phyloP scores from a whole-genome alignment of 2,113 vertebrate genomes.

The Clinocottus analis region DNA sequence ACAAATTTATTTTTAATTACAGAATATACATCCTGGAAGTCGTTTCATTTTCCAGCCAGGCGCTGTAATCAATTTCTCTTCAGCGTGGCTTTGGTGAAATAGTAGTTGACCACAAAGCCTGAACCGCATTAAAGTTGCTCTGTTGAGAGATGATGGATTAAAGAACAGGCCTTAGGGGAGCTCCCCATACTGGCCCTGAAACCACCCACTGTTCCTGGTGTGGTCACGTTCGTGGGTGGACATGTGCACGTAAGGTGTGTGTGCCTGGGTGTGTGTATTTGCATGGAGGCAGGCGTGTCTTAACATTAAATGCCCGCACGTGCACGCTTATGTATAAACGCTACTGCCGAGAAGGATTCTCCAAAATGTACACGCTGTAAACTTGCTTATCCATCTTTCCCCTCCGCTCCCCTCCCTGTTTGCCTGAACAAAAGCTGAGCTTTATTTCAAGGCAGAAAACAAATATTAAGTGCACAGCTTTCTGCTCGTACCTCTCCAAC shows the following conservation, averaged over 20 bases:
- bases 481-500: conserved; percentile 84
- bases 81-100: conserved; percentile 57
- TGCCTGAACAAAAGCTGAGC: conserved; percentile 61
- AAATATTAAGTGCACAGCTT: conserved; percentile 78
- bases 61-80: conserved; percentile 74
- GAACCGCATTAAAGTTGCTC: conserved; percentile 69
- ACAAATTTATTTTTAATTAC: conserved; percentile 75
- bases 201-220: conserved; percentile 69
- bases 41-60: conserved; percentile 62
- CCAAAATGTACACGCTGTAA: conserved; percentile 69
- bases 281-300: conserved; percentile 45
- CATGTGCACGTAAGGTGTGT: conserved; percentile 71
- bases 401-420: conserved; percentile 51
- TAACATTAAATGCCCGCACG: conserved; percentile 27
- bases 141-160: conserved; percentile 70
- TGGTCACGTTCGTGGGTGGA: conserved; percentile 62
- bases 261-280: conserved; percentile 20
- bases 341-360: conserved; percentile 56
- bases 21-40: conserved; percentile 70
- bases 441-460: conserved; percentile 81
- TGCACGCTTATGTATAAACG: conserved; percentile 16
- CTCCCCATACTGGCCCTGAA: conserved; percentile 59
- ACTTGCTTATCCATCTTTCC: conserved; percentile 73
- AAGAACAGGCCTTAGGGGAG: conserved; percentile 65
- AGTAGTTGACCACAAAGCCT: conserved; percentile 63